Evolutionary conservation across 2,797 vertebrate species (phyloP).

Genomic region (Passerculus sandwichensis): DNA sequence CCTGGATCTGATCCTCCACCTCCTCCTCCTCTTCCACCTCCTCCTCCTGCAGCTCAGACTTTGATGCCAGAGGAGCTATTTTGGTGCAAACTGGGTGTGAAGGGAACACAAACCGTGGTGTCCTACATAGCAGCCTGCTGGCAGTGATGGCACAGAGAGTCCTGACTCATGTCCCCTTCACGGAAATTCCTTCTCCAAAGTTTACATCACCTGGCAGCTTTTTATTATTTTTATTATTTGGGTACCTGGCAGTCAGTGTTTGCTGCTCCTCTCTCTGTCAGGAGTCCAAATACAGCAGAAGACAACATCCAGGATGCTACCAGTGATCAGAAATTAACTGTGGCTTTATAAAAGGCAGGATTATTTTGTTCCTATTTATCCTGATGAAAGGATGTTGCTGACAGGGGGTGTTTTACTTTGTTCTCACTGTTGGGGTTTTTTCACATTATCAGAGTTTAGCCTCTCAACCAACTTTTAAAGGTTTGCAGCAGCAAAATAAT

Average conservation of each 20-base stretch:
- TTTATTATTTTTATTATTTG: background rate
- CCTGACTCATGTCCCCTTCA: background rate
- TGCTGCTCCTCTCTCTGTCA: background rate
- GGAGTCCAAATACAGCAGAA: background rate
- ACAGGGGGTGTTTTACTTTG: background rate
- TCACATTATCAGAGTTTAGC: background rate
- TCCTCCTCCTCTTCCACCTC: background rate
- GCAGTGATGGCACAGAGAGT: background rate
- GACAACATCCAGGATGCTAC: background rate
- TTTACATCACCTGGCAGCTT: background rate
- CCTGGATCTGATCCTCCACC: background rate
- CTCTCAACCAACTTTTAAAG: background rate
- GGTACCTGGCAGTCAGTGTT: background rate
- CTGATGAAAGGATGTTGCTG: background rate
- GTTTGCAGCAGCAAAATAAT: background rate
- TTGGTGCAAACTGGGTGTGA: background rate
- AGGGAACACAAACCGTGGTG: background rate
- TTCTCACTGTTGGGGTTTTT: fast-evolving
- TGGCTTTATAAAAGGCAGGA: background rate
- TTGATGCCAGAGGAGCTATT: conserved; percentile 28
- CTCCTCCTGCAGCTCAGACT: background rate
- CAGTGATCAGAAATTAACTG: background rate
- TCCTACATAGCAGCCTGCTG: conserved; percentile 10
- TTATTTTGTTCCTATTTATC: background rate
- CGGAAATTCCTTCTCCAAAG: conserved; percentile 2